Conservation (phyloP, 2,888 invertebrate species). For the Disparrhopalites patrizii region DNA sequence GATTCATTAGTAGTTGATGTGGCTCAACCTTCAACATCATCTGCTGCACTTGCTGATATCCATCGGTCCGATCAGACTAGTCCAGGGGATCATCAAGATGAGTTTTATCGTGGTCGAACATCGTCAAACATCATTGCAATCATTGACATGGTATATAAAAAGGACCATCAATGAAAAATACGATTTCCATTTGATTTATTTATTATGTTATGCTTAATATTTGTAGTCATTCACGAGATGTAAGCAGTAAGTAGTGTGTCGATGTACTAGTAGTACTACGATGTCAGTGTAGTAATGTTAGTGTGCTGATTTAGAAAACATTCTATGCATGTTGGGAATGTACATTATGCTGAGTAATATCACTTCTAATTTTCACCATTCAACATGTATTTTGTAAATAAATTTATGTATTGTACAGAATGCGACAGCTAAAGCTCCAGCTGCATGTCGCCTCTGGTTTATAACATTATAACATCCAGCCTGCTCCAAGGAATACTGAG, state of each 20-base stretch:
- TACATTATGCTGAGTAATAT: background rate
- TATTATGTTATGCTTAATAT: background rate
- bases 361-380: background rate
- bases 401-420: background rate
- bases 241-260: too few relatives aligned
- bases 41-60: background rate
- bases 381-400: background rate
- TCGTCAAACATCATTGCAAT: constrained; percentile 6
- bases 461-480: constrained; percentile 18
- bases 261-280: too few relatives aligned
- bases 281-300: too few relatives aligned
- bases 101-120: background rate
- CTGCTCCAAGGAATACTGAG: constrained; percentile 14
- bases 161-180: too few relatives aligned
- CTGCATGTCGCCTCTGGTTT: constrained; percentile 20
- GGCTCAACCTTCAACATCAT: background rate
- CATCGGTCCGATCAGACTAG: background rate
- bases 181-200: too few relatives aligned
- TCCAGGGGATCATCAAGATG: too few relatives aligned
- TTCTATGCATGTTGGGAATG: too few relatives aligned
- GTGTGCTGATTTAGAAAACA: too few relatives aligned
- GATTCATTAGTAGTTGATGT: too few relatives aligned
- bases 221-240: background rate
- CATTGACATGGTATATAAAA: constrained; percentile 13
- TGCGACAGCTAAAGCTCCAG: constrained; percentile 20